Conservation (phyloP, 2,888 invertebrate genomes). For the Hydrotaea cyrtoneurina region DNA sequence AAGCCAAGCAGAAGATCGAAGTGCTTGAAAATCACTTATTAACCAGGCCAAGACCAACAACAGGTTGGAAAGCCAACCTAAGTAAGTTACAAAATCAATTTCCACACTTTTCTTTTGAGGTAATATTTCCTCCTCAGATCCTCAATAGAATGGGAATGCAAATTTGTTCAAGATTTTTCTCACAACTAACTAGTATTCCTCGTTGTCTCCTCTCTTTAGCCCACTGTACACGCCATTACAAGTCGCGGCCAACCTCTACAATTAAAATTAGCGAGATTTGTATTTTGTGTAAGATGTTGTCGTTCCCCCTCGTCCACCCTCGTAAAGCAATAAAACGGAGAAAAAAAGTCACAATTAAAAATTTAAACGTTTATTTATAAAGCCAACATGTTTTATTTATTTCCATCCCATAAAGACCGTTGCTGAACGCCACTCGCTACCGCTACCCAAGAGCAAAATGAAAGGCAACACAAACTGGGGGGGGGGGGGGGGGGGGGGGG, state of each 20-base stretch:
- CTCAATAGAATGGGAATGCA: too few species aligned
- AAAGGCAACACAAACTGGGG: too few species aligned
- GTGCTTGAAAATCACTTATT: too few species aligned
- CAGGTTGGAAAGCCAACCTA: too few species aligned
- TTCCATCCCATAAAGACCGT: slow-evolving; percentile 12
- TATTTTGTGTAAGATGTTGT: slow-evolving; percentile 35
- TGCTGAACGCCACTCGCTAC: neutral
- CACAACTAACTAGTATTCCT: too few species aligned
- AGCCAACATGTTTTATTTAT: slow-evolving; percentile 52
- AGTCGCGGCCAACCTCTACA: neutral
- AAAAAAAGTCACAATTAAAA: slow-evolving; percentile 59
- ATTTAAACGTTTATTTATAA: slow-evolving; percentile 60
- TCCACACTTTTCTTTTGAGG: too few species aligned
- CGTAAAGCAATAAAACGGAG: slow-evolving; percentile 46
- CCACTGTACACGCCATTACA: neutral
- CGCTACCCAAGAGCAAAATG: neutral
- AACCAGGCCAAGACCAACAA: too few species aligned
- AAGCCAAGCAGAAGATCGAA: too few species aligned
- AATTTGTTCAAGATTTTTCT: too few species aligned
- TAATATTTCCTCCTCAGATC: too few species aligned
- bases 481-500: neutral
- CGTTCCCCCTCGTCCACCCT: slow-evolving; percentile 8
- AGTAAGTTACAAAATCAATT: too few species aligned
- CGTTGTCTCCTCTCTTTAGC: too few species aligned
- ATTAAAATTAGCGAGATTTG: slow-evolving; percentile 51